These are phyloP conservation scores for Itoplectis maculator DNA, from an alignment of 2,888 invertebrate genomes.

Conservation along the genomic window DNA sequence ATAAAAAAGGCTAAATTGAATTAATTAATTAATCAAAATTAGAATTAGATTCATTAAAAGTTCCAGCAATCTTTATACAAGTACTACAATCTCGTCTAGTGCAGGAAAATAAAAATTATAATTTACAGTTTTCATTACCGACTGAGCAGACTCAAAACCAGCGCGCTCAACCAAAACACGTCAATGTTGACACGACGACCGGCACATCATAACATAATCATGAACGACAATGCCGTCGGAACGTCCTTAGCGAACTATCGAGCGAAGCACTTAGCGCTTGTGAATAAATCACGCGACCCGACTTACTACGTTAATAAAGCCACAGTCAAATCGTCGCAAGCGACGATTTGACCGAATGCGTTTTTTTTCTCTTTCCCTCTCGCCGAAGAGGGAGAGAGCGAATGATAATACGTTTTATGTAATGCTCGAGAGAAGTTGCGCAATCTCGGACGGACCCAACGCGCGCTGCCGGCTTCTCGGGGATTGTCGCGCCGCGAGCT, in stretches of 20 bases:
- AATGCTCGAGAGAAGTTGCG: slow-evolving; percentile 64
- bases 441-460: slow-evolving; percentile 51
- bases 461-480: slow-evolving; percentile 40
- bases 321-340: not conserved
- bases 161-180: not conserved
- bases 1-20: too few relatives aligned
- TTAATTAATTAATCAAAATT: too few relatives aligned
- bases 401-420: slow-evolving; percentile 64
- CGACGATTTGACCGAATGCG: too few relatives aligned
- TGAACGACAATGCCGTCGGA: slow-evolving; percentile 28
- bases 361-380: not conserved
- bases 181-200: slow-evolving; percentile 24
- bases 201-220: slow-evolving; percentile 34
- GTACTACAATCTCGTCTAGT: too few relatives aligned
- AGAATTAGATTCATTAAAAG: too few relatives aligned
- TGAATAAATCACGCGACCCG: slow-evolving; percentile 13
- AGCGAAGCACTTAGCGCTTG: not conserved
- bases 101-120: too few relatives aligned
- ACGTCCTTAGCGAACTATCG: slow-evolving; percentile 12
- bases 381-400: slow-evolving; percentile 15
- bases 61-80: too few relatives aligned
- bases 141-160: not conserved
- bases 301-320: slow-evolving; percentile 22
- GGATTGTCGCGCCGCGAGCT: slow-evolving; percentile 9
- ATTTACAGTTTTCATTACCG: not conserved